Base-by-base conservation (phyloP, 2,113 vertebrate species). In the Uropsilus gracilis region DNA sequence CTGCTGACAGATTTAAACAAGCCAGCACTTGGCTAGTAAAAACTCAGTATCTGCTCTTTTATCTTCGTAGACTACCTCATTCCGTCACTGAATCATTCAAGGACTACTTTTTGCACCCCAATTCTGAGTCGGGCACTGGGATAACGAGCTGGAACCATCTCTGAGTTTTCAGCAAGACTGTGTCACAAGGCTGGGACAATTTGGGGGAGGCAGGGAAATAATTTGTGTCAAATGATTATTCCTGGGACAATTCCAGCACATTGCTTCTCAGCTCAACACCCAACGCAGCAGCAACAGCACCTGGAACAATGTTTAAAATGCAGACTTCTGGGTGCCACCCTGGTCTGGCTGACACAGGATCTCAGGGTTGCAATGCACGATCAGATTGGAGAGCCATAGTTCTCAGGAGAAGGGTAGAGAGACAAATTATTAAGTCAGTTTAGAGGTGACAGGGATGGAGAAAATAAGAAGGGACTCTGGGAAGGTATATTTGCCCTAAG, bases 61-160 rank as follows among this genome's bases (percentile, higher is more conserved):
- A 1, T 24, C 4, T 18, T 24, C 34, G 4, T 0, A 4, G 11
- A 10, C 16, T 16, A 0, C 2, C 28, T 20, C 57, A 50, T 3
- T 78, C 46, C 6, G 46, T 12, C 44, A 30, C 10, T 17, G 24
- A 5, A 4, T 18, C 22, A 11, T 18, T 78, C 34, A 1, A 1
- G 9, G 73, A 44, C 50, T 7, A 8, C n/a, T 2, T n/a, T 6
- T 20, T 9, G 1, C 76, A 14, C 32, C 16, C 53, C 30, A 5
- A 17, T 39, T 42, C 83, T 6, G 66, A 81, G 26, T 48, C 73
- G 46, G n/a, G n/a, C n/a, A n/a, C n/a, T n/a, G n/a, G 8, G 3
- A 1, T 32, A 42, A 73, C 0, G 6, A 32, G 26, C 48, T 6
- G 4, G 34, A 83, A 17, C 44, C 16, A 12, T 48, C 50, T 42